Conservation (phyloP, 1,140 invertebrate genomes). For the Bombyx mandarina region DNA sequence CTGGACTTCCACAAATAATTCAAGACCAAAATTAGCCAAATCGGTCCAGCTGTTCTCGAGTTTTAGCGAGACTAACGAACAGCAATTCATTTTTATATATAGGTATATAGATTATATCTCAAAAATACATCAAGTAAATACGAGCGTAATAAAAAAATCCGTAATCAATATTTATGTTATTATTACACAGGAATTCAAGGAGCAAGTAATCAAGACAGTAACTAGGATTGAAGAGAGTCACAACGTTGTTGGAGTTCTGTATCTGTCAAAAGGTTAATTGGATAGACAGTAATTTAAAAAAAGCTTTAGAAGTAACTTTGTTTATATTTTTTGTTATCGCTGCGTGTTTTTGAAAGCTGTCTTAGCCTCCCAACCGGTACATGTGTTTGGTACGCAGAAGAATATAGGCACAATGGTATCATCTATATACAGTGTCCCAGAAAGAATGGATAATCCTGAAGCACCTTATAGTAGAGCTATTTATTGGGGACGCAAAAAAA, state of each 20-base stretch:
- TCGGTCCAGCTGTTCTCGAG: too few species aligned
- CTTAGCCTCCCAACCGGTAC: not conserved
- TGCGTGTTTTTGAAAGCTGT: not conserved
- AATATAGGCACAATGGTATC: not conserved
- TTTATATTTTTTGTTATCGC: not conserved
- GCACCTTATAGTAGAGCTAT: too few species aligned
- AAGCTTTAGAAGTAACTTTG: not conserved
- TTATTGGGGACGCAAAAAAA: not conserved
- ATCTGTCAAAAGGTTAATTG: slow-evolving; percentile 3
- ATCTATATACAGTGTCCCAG: not conserved
- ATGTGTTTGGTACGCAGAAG: not conserved
- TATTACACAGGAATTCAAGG: slow-evolving; percentile 1
- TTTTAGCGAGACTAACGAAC: too few species aligned
- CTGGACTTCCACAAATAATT: too few species aligned
- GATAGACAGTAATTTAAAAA: not conserved
- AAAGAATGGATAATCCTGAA: too few species aligned
- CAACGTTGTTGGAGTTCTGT: slow-evolving; percentile 2
- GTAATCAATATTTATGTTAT: not conserved
- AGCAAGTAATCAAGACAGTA: slow-evolving; percentile 1
- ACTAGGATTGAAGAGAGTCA: not conserved
- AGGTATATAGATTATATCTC: too few species aligned
- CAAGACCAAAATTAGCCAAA: too few species aligned
- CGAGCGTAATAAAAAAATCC: too few species aligned
- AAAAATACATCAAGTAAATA: too few species aligned
- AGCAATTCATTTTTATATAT: too few species aligned